Evolutionary conservation across 2,888 invertebrate genomes (phyloP), one percentile per base, ranked within the genome.

Genomic region (Anthoptus insignis): DNA sequence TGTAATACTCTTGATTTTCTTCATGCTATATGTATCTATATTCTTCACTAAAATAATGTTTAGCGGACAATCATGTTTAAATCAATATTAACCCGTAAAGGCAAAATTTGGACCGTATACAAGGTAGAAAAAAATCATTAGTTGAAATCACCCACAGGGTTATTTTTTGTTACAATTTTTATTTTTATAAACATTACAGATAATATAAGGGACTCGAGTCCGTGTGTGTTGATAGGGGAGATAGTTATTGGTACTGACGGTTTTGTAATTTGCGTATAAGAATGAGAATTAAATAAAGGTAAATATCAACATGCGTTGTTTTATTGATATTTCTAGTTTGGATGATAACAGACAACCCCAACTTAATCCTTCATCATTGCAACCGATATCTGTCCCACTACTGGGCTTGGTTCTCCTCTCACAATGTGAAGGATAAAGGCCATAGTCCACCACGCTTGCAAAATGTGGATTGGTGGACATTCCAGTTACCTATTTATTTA

Each of bases 191-290:
- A 24, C n/a, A 56, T 56, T 47, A 57, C 24, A 27, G n/a, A 47
- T 59, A 49, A 11, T 34, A 0, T 58, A 59, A 49, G 22, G 27
- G 49, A 49, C 47, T 58, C 32, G 32, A 58, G 58, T 58, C 42
- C 45, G 58, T 7, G 47, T 47, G 58, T 47, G 42, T 45, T 27
- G 5, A 8, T 21, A 45, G 21, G 11, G 16, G 47, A 19, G 24
- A n/a, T 54, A 14, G n/a, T 24, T 9, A 47, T 47, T 49, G 58
- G 34, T 59, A 59, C 54, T 54, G 54, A 37, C 49, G 34, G 58
- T 59, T 59, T 59, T 59, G 58, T 59, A 59, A 59, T 59, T 59
- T 59, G 49, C 58, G 39, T 59, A 59, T 59, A 54, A 54, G 58
- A 49, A 49, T 59, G 49, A 59, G 29, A 47, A 58, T 58, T 59